Evolutionary conservation across 1,140 invertebrate species (phyloP), one percentile per base, ranked within the genome.

Genomic region (Drusus annulatus): DNA sequence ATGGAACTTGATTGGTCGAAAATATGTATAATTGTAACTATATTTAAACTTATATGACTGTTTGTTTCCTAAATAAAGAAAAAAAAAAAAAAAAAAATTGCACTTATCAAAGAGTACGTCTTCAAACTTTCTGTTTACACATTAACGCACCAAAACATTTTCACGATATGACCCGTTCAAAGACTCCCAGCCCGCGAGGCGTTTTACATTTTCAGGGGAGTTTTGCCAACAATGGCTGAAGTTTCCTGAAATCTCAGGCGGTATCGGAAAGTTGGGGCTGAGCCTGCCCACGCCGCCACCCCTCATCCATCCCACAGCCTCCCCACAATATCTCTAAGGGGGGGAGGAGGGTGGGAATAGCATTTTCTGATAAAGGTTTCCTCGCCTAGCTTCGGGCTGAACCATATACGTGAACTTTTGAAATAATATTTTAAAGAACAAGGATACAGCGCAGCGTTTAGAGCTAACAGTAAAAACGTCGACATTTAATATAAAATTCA

Each of bases 331-430:
- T 10, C 36, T 45, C 36, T 13, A 0, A 21, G 62, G 62, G 63
- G 8, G 63, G 52, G 52, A 52, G 13, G 3, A 21, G 62, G 62
- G 63, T 19, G 63, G 52, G 52, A 52, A 71, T 52, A 71, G 68
- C 68, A 52, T 71, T 52, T 52, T 52, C 68, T 52, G 68, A 71
- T 71, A 71, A 71, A 71, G 68, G 68, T 51, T 21, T 71, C 19
- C 1, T 15, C n/a, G 15, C 45, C 36, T 19, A 13, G 36, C 68
- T 19, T 17, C 5, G 10, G 63, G 68, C 45, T 13, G 63, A 28
- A 52, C 54, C 68, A 16, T 7, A 71, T 28, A 51, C 50, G 19
- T 17, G 19, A 71, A 71, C 45, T 71, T 71, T 71, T 45, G 36
- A 10, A 45, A 45, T 1, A 13, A 45, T 45, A 13, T 13, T 13